Percentiles rank a stretch among this genome's conserved stretches.
phyloP scores from a whole-genome alignment of 1,140 invertebrate species.

The Macrotrachela quadricornifera region DNA sequence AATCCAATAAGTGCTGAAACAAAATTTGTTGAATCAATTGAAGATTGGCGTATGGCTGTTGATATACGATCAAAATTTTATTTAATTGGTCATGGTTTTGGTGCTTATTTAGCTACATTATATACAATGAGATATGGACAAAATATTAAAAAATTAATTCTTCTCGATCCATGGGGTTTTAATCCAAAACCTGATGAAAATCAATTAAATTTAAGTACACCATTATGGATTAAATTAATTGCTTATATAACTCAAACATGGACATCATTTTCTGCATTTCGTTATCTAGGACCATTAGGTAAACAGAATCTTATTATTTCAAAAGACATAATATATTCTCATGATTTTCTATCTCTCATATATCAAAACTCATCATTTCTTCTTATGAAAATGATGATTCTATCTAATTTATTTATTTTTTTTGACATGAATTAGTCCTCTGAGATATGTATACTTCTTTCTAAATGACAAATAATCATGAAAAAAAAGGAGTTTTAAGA shows the following conservation, averaged over 20 bases:
- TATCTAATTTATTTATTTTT: too few species aligned
- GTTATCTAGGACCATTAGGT: slow-evolving; percentile 70
- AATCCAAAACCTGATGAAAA: slow-evolving; percentile 37
- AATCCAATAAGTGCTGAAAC: slow-evolving; percentile 58
- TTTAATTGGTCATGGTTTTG: slow-evolving; percentile 80
- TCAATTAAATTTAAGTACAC: slow-evolving; percentile 37
- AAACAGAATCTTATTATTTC: too few species aligned
- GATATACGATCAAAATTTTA: slow-evolving; percentile 53
- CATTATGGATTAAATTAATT: slow-evolving; percentile 42
- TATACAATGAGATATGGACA: slow-evolving; percentile 47
- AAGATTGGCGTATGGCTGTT: slow-evolving; percentile 76
- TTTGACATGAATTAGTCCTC: too few species aligned
- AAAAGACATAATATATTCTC: too few species aligned
- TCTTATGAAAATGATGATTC: too few species aligned
- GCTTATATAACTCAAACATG: slow-evolving; percentile 48
- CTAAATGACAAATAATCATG: too few species aligned
- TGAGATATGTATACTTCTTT: too few species aligned
- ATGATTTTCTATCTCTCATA: too few species aligned
- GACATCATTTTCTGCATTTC: slow-evolving; percentile 68
- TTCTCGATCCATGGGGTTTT: slow-evolving; percentile 94
- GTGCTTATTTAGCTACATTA: slow-evolving; percentile 68
- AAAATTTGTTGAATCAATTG: slow-evolving; percentile 69
- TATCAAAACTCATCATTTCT: too few species aligned
- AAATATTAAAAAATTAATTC: slow-evolving; percentile 62
- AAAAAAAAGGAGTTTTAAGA: too few species aligned